Conservation (phyloP, 2,888 invertebrate genomes). For the Listrodromus nycthemerus region DNA sequence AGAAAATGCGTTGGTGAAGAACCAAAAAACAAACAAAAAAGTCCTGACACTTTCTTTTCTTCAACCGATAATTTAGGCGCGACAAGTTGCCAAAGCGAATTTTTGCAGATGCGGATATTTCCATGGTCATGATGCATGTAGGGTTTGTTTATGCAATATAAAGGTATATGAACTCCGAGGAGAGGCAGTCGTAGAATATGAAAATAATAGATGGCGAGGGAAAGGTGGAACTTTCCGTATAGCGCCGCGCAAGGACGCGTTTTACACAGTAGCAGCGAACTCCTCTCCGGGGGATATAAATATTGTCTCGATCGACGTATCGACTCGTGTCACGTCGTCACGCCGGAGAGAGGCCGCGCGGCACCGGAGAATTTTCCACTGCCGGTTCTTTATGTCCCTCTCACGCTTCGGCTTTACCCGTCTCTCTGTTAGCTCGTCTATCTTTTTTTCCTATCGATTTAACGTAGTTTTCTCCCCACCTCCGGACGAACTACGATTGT, state of each 20-base stretch:
- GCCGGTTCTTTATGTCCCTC: constrained; percentile 20
- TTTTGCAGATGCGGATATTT: no score
- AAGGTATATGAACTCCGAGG: constrained; percentile 1
- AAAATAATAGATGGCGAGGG: constrained; percentile 34
- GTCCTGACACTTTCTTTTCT: no score
- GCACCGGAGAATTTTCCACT: constrained; percentile 58
- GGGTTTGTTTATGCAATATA: neutral
- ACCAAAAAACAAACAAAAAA: no score
- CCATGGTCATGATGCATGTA: no score
- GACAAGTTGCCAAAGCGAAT: no score
- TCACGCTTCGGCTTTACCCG: constrained; percentile 20
- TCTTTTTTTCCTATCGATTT: constrained; percentile 51
- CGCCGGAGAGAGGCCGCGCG: constrained; percentile 6
- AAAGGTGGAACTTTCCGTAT: constrained; percentile 52
- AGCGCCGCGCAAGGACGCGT: constrained; percentile 43
- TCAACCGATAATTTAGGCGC: no score
- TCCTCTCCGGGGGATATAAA: constrained; percentile 54
- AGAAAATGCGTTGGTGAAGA: no score
- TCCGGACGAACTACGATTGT: neutral
- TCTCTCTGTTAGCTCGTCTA: constrained; percentile 14
- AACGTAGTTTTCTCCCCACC: constrained; percentile 26
- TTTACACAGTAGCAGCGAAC: constrained; percentile 2
- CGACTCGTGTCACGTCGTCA: constrained; percentile 46
- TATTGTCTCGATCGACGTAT: constrained; percentile 65
- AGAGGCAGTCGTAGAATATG: neutral